phyloP scores from a whole-genome alignment of 2,888 invertebrate species.

The Dorcus parallelipipedus region DNA sequence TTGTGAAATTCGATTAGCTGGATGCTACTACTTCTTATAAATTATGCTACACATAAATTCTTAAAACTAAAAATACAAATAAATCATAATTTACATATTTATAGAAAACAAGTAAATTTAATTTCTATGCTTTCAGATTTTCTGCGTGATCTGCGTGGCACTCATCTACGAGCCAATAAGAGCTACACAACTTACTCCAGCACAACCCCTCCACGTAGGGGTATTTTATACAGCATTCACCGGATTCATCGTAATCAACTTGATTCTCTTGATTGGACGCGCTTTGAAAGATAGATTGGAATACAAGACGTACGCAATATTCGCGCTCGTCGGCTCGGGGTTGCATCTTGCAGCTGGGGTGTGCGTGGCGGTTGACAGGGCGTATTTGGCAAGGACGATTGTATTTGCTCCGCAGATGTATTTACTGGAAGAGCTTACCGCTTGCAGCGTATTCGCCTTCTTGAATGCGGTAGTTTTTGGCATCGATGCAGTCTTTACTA shows the following conservation, averaged over 20 bases:
- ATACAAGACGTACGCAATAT: conserved; percentile 61
- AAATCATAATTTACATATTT: too few relatives aligned
- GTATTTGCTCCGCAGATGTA: conserved; percentile 61
- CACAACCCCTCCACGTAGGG: conserved; percentile 58
- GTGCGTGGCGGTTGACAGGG: conserved; percentile 55
- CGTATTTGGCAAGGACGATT: conserved; percentile 45
- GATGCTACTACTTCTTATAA: too few relatives aligned
- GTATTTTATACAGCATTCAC: conserved; percentile 65
- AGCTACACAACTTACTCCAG: conserved; percentile 54
- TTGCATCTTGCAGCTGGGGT: conserved; percentile 64
- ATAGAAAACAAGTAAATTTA: background rate
- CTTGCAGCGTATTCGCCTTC: conserved; percentile 62
- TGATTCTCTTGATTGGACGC: conserved; percentile 59
- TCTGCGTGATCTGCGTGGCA: conserved; percentile 61
- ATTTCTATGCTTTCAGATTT: conserved; percentile 48
- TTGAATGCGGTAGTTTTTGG: conserved; percentile 60
- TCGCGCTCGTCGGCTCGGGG: conserved; percentile 59
- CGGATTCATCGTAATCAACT: conserved; percentile 64
- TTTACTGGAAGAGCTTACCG: conserved; percentile 61
- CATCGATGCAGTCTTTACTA: conserved; percentile 60
- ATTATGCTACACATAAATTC: too few relatives aligned
- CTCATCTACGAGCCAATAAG: conserved; percentile 63
- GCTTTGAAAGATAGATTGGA: conserved; percentile 61
- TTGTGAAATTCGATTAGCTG: too few relatives aligned
- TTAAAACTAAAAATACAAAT: too few relatives aligned